Conservation (phyloP, 2,888 invertebrate genomes). For the Rhagium mordax region DNA sequence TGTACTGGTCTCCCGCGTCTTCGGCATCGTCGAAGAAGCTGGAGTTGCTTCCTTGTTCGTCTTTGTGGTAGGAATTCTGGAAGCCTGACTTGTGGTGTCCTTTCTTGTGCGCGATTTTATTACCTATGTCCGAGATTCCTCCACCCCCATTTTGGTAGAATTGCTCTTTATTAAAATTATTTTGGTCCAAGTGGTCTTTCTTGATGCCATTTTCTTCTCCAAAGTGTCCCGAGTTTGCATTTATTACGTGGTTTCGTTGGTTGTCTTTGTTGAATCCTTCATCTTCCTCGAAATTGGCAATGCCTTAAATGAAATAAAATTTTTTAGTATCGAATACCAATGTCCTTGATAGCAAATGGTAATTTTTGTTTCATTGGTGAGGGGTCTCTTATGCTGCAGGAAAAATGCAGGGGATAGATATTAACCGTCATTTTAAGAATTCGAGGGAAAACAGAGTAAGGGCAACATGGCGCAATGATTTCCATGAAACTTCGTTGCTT, state of each 20-base stretch:
- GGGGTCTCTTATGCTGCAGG: too few relatives aligned
- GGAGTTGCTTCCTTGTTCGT: conserved; percentile 79
- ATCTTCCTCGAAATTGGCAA: conserved; percentile 62
- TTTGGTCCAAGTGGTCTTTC: conserved; percentile 61
- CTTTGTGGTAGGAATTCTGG: conserved; percentile 80
- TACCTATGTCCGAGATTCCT: conserved; percentile 57
- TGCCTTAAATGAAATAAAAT: conserved; percentile 46
- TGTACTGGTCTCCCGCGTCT: conserved; percentile 68
- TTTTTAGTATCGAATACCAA: neutral
- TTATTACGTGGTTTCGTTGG: conserved; percentile 60
- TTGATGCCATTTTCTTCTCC: conserved; percentile 59
- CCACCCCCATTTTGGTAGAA: conserved; percentile 63
- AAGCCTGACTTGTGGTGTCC: conserved; percentile 81
- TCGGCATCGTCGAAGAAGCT: conserved; percentile 79
- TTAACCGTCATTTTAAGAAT: too few relatives aligned
- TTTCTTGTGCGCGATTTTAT: conserved; percentile 74
- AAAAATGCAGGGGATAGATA: too few relatives aligned
- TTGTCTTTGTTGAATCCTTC: conserved; percentile 64
- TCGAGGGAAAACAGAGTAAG: too few relatives aligned
- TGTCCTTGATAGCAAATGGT: too few relatives aligned
- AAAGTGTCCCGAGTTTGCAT: conserved; percentile 62
- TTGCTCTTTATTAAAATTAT: conserved; percentile 61
- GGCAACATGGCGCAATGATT: too few relatives aligned
- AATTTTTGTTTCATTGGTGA: too few relatives aligned
- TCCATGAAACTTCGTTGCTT: too few relatives aligned